Evolutionary conservation across 2,888 invertebrate species (phyloP), one percentile per base, ranked within the genome.

Genomic region (Orchesellides sinensis): DNA sequence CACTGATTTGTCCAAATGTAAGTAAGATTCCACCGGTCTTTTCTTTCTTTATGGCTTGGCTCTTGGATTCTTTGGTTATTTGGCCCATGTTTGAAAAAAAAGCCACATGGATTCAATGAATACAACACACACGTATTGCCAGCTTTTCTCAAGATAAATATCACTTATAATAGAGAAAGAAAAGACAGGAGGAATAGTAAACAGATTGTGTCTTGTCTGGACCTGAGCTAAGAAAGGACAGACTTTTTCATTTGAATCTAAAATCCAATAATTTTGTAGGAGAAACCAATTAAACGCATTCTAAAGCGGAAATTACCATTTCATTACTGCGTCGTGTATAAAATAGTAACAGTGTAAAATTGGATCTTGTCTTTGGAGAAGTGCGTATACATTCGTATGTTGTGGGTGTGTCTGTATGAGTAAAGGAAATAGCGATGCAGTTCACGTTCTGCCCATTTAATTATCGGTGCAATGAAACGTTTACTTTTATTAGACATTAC

Each of bases 371-470:
- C n/a, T 2, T 8, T 10, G 40, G 10, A 29, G 29, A 19, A 27
- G 27, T 27, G 66, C 47, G 32, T 52, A n/a, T n/a, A n/a, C 49
- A 27, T 52, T 32, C 29, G 23, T 29, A 23, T 47, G 23, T 49
- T 32, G n/a, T 25, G 10, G 6, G 19, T 49, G 23, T n/a, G n/a
- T n/a, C n/a, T n/a, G n/a, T n/a, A n/a, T 17, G 68, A 29, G 12
- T 5, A 45, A 17, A 17, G 29, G 72, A 40, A 25, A 45, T 77
- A 40, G 27, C 52, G 29, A 78, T 78, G 69, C 78, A 70, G 61
- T 70, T 61, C 78, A 78, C 78, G 78, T 78, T 61, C 61, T 25
- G n/a, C 61, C 68, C 78, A 78, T 78, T 74, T 66, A 73, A 72
- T 81, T 73, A 81, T 72, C 65, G 65, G 65, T 74, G 68, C 61